Conservation (phyloP, 2,888 invertebrate species). For the Cyclophora albipunctata region DNA sequence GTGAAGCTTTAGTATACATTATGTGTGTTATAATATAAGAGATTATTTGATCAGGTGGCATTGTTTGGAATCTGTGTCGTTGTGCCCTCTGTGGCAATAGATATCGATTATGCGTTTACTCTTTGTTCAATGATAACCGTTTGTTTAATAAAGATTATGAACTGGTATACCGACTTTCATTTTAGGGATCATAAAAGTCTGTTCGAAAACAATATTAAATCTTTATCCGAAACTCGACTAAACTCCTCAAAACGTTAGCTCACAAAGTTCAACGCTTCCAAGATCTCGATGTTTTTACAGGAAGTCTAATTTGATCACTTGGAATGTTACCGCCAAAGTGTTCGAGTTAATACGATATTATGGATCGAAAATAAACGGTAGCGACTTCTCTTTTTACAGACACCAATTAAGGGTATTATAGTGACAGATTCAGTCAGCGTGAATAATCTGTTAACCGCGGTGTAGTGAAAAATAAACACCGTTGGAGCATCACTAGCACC, state of each 20-base stretch:
- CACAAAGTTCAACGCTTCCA: not conserved
- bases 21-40: not conserved
- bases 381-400: conserved; percentile 15
- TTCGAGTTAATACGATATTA: not conserved
- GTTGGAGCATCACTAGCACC: conserved; percentile 5
- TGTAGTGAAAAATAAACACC: conserved; percentile 15
- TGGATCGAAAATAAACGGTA: not conserved
- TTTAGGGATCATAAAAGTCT: too few species aligned
- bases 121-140: too few species aligned
- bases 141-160: too few species aligned
- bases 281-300: not conserved
- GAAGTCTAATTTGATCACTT: too few species aligned
- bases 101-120: too few species aligned
- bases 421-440: conserved; percentile 13
- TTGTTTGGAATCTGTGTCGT: conserved; percentile 8
- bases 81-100: too few species aligned
- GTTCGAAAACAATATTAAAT: too few species aligned
- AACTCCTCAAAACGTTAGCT: too few species aligned
- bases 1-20: conserved; percentile 3
- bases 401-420: conserved; percentile 18
- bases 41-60: conserved; percentile 15
- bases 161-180: too few species aligned
- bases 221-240: too few species aligned
- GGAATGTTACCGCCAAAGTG: too few species aligned
- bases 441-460: conserved; percentile 18